Evolutionary conservation across 2,113 vertebrate genomes (phyloP).

Genomic region (Camelus dromedarius): DNA sequence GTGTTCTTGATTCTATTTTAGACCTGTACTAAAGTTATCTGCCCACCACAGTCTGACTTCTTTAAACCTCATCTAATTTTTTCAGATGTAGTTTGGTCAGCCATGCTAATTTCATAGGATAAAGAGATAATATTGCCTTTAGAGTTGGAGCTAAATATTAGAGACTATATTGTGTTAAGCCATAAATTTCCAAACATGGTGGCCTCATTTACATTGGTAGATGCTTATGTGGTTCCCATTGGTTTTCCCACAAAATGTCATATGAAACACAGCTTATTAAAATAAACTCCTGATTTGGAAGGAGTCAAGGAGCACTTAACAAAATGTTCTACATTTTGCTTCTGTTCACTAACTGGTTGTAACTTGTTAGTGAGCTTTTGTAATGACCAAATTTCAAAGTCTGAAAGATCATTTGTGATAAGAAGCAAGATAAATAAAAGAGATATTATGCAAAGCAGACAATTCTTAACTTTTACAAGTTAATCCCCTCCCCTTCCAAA

Average conservation of each 20-base stretch:
- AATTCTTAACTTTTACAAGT: neutral
- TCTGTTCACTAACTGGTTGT: neutral
- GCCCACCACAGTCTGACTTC: neutral
- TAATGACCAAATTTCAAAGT: slow-evolving; percentile 7
- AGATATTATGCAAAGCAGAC: neutral
- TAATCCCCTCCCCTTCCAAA: neutral
- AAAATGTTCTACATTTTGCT: neutral
- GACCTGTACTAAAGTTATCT: neutral
- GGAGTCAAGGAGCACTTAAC: neutral
- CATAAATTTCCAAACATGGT: neutral
- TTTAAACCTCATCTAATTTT: slow-evolving; percentile 24
- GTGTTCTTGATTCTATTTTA: slow-evolving; percentile 1
- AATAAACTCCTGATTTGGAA: neutral
- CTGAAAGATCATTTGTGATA: neutral
- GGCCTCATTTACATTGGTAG: neutral
- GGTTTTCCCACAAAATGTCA: neutral
- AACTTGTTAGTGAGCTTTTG: slow-evolving; percentile 13
- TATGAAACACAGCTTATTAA: neutral
- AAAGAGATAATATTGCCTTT: neutral
- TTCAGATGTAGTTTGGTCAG: neutral
- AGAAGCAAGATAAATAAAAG: neutral
- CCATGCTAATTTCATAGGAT: neutral
- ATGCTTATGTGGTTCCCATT: neutral
- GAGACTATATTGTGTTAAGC: neutral
- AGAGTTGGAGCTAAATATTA: neutral